phyloP scores from a whole-genome alignment of 2,888 invertebrate species.

The Prosapia bicincta region DNA sequence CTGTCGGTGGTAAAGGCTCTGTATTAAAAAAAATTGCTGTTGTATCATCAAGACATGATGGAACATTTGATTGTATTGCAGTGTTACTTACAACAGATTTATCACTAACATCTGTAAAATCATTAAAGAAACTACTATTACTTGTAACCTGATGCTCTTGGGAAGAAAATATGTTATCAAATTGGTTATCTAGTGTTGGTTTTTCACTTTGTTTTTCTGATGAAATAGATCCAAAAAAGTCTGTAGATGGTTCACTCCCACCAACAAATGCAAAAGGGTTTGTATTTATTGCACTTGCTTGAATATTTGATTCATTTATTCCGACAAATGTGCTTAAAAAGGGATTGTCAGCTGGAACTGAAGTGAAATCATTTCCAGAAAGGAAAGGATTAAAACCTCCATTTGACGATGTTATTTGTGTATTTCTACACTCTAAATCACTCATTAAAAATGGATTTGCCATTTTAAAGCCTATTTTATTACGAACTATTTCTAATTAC shows the following conservation, averaged over 20 bases:
- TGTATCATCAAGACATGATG: conserved; percentile 21
- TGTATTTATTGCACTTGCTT: conserved; percentile 45
- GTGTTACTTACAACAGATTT: background rate
- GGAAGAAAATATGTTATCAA: conserved; percentile 35
- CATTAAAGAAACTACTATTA: conserved; percentile 14
- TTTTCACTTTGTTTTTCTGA: background rate
- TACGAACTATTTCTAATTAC: conserved; percentile 39
- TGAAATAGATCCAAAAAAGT: conserved; percentile 36
- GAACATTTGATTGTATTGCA: conserved; percentile 10
- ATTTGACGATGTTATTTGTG: conserved; percentile 51
- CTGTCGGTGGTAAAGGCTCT: conserved; percentile 47
- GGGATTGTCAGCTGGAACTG: conserved; percentile 59
- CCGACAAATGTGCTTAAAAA: conserved; percentile 52
- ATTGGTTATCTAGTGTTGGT: conserved; percentile 16
- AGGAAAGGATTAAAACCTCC: conserved; percentile 67
- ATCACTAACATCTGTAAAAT: background rate
- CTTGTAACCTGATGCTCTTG: background rate
- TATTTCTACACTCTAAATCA: conserved; percentile 57
- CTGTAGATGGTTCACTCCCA: conserved; percentile 28
- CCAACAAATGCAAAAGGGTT: conserved; percentile 56
- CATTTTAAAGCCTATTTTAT: conserved; percentile 50
- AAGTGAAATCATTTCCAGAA: conserved; percentile 41
- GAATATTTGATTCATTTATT: conserved; percentile 17
- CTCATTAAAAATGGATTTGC: conserved; percentile 77
- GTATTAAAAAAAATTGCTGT: conserved; percentile 48